Base-by-base conservation (phyloP, 2,797 vertebrate species). In the Mionectes olivaceus region DNA sequence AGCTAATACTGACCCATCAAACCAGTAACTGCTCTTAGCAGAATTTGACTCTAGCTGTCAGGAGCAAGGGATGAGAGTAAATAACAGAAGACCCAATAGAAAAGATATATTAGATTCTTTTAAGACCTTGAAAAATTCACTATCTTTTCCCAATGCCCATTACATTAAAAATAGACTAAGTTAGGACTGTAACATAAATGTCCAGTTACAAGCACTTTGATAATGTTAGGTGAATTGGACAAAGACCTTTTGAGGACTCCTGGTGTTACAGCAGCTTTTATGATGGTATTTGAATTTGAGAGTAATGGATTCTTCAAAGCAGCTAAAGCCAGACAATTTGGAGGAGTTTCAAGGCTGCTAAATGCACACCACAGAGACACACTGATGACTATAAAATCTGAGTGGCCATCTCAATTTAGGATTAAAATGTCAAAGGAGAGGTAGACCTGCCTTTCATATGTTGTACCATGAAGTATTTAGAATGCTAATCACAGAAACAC, bases 261-360 rank as follows among this genome's bases (percentile, higher is more conserved):
- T 75, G 67, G 30, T 77, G 84, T 93, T 83, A 70, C 21, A 91
- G 74, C 76, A 92, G 83, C 76, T 90, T 96, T 95, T 94, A 95
- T 89, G 77, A 85, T 13, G 55, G 86, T 57, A 90, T 96, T 97
- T 96, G 94, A 96, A 95, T 95, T 69, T 83, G 78, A 94, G 88
- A 94, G 80, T 91, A 96, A 95, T 94, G 86, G 95, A 90, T 93
- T 91, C 69, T 47, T 76, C 83, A 76, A 74, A 76, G 92, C 49
- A 80, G 78, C 79, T 96, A 86, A 85, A 94, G 53, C 44, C 84
- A 96, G 95, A 91, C 74, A 76, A 90, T 90, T 96, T 96, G 95
- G 95, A 96, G 83, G 71, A 67, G 65, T 76, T 97, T 96, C 96
- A 97, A 93, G 70, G 82, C 82, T 95, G 80, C 76, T 92, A 93